phyloP scores from a whole-genome alignment of 2,888 invertebrate species.

The Drosophila borborema region DNA sequence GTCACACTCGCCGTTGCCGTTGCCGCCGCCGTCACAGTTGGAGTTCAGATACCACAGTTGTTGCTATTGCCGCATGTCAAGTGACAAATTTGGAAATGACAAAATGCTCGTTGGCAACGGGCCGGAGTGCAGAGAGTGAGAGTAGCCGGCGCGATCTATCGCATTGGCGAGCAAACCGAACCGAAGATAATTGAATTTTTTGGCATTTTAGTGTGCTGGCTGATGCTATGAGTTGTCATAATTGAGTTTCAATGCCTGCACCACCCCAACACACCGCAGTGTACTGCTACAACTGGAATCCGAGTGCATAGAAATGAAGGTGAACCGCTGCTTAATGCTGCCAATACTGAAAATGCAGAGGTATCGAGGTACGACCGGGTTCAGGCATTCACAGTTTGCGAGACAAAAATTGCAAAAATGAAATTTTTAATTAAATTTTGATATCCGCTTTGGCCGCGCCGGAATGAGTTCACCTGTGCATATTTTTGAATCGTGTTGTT shows the following conservation, averaged over 20 bases:
- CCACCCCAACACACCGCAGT: neutral
- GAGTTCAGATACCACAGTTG: constrained; percentile 24
- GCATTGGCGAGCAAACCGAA: constrained; percentile 48
- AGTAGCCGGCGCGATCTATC: constrained; percentile 12
- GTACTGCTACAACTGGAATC: constrained; percentile 41
- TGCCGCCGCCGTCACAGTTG: constrained; percentile 20
- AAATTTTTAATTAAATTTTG: constrained; percentile 81
- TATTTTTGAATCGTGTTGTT: constrained; percentile 44
- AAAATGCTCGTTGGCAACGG: constrained; percentile 62
- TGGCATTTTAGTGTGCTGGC: constrained; percentile 26
- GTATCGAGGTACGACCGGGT: constrained; percentile 11
- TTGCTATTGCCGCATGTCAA: constrained; percentile 68
- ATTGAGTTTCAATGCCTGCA: constrained; percentile 65
- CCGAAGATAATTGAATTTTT: constrained; percentile 74
- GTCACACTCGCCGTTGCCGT: constrained; percentile 28
- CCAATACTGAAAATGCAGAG: constrained; percentile 39
- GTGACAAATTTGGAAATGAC: constrained; percentile 80
- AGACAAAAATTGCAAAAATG: constrained; percentile 72
- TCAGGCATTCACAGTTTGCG: constrained; percentile 6
- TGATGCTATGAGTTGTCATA: constrained; percentile 68
- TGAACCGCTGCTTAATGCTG: constrained; percentile 42
- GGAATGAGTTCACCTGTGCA: constrained; percentile 61
- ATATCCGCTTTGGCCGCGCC: constrained; percentile 60
- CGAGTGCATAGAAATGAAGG: constrained; percentile 53
- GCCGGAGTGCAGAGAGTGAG: neutral